Conservation (phyloP, 2,797 vertebrate genomes). For the Peromyscus attwateri region DNA sequence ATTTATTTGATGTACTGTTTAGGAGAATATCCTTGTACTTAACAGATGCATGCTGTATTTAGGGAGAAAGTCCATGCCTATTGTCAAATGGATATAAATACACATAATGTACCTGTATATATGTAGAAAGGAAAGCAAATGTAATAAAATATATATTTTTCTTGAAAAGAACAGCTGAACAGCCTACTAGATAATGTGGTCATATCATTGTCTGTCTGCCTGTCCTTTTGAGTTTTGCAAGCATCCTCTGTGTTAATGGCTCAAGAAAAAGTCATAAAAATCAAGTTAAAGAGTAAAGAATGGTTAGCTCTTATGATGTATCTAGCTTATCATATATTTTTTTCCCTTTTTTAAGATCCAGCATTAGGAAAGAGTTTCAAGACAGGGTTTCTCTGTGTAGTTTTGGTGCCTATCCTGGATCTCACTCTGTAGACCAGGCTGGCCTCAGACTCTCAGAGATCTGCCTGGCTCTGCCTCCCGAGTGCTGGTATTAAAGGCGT, state of each 20-base stretch:
- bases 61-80: neutral
- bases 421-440: too few relatives aligned
- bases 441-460: too few relatives aligned
- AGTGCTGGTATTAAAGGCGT: too few relatives aligned
- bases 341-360: constrained; percentile 47
- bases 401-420: too few relatives aligned
- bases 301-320: neutral
- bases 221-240: constrained; percentile 61
- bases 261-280: neutral
- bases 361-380: constrained; percentile 5
- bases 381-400: too few relatives aligned
- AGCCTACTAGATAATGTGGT: neutral
- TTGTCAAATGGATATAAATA: neutral
- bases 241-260: neutral
- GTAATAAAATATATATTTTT: neutral
- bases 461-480: too few relatives aligned
- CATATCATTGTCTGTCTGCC: neutral
- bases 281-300: neutral
- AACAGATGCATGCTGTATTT: neutral
- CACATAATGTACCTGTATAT: neutral
- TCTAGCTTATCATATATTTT: neutral
- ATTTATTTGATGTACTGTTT: constrained; percentile 39
- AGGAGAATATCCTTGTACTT: constrained; percentile 30
- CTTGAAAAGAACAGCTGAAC: neutral
- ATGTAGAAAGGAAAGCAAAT: neutral